Evolutionary conservation across 2,113 vertebrate species (phyloP), one percentile per base, ranked within the genome.

Genomic region (Mola mola): DNA sequence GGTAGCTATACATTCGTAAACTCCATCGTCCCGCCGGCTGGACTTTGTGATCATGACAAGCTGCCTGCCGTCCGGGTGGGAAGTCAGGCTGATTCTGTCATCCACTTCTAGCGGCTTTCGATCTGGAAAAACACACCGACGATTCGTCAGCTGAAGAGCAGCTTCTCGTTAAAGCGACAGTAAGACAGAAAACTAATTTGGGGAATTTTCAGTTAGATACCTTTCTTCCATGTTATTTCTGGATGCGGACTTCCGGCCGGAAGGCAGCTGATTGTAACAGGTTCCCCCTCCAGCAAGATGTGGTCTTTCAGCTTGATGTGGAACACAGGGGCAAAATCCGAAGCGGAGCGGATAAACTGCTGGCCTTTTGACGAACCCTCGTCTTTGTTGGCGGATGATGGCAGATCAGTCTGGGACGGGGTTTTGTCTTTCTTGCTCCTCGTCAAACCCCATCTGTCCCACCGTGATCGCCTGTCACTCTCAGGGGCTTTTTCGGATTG

Each of bases 261-360:
- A 15, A 97, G 94, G 82, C 96, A 98, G 84, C 93, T 95, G 12
- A 98, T 92, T 4, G 95, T 96, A 75, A 95, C 89, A 0, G 94
- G 85, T 10, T 97, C 95, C 0, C 95, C 95, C 70, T 98, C 97
- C 61, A 98, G 73, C 68, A 97, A 83, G 88, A 96, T 84, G 77
- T 95, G 94, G 89, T 98, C 96, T 87, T 93, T 96, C 74, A 98
- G 89, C 69, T 97, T 96, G 87, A 98, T 96, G 84, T 97, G 96
- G 90, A 98, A 98, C 73, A 97, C 82, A 0, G 97, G 96, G 34
- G 94, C 94, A 13, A 97, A 98, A 72, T 98, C 96, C 82, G 95
- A 97, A 26, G 94, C 92, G 0, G 93, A 92, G 67, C 88, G 92
- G 0, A 86, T 44, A 0, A 93, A 94, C 4, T 85, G 86, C 50